phyloP scores from a whole-genome alignment of 2,888 invertebrate species.

The Diarsia brunnea region DNA sequence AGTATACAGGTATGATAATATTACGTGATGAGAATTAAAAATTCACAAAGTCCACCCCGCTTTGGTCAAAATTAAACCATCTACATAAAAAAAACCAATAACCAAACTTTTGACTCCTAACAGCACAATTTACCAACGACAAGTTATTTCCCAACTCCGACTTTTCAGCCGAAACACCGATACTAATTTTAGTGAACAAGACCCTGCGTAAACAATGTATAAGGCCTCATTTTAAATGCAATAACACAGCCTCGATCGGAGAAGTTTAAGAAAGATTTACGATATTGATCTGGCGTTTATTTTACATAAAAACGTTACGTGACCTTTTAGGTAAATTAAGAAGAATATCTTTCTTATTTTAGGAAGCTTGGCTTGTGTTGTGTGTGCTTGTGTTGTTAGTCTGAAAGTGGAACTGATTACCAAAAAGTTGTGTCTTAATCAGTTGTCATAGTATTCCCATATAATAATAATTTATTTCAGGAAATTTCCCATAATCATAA shows the following conservation, averaged over 20 bases:
- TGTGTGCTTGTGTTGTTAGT: too few species aligned
- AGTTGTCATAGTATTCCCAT: not conserved
- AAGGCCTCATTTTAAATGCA: conserved; percentile 59
- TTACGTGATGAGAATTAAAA: not conserved
- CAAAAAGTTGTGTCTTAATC: not conserved
- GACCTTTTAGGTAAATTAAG: conserved; percentile 27
- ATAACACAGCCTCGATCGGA: conserved; percentile 36
- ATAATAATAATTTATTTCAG: too few species aligned
- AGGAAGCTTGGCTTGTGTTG: too few species aligned
- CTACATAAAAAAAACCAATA: conserved; percentile 28
- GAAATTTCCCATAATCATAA: too few species aligned
- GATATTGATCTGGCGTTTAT: conserved; percentile 28
- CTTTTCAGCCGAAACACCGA: conserved; percentile 26
- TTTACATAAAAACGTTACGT: conserved; percentile 23
- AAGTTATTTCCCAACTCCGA: conserved; percentile 36
- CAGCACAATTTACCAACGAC: conserved; percentile 13
- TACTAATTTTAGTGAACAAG: conserved; percentile 40
- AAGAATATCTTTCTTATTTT: not conserved
- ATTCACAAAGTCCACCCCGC: not conserved
- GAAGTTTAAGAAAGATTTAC: conserved; percentile 43
- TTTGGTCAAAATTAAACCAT: conserved; percentile 2
- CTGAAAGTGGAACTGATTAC: not conserved
- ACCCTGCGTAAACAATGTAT: conserved; percentile 30
- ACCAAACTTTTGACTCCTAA: conserved; percentile 31
- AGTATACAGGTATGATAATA: not conserved